Percentiles rank a stretch among this genome's conserved stretches.
These are phyloP conservation scores for Reinhardtius hippoglossoides DNA, from an alignment of 2,113 vertebrate species.

Conservation along the genomic window DNA sequence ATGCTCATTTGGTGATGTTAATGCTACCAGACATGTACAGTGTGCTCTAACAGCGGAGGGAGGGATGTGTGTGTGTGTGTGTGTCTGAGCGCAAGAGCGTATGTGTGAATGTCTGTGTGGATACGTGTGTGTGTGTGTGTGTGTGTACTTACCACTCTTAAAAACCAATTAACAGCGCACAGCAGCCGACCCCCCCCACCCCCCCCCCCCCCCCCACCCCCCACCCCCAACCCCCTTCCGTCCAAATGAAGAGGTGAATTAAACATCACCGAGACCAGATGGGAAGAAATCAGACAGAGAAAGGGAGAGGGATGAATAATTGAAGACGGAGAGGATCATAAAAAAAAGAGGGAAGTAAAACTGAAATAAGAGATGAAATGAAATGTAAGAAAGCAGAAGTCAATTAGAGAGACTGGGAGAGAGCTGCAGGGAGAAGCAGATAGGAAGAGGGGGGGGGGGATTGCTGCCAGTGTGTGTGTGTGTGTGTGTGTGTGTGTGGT, in stretches of 20 bases:
- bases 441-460: slow-evolving; percentile 47
- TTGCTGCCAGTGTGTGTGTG: slow-evolving; percentile 4
- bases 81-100: slow-evolving; percentile 18
- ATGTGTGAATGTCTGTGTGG: slow-evolving; percentile 25
- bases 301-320: slow-evolving; percentile 77
- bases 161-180: slow-evolving; percentile 76
- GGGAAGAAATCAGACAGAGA: slow-evolving; percentile 75
- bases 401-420: slow-evolving; percentile 67
- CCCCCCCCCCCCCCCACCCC: background rate
- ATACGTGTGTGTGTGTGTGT: slow-evolving; percentile 50
- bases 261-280: slow-evolving; percentile 79
- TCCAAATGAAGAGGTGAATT: slow-evolving; percentile 78
- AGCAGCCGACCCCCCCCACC: slow-evolving; percentile 32
- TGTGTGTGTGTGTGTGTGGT: slow-evolving; percentile 42
- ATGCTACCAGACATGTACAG: slow-evolving; percentile 74
- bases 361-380: slow-evolving; percentile 78
- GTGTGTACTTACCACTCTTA: slow-evolving; percentile 71
- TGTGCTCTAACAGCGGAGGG: slow-evolving; percentile 64
- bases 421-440: slow-evolving; percentile 22
- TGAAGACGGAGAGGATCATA: slow-evolving; percentile 69
- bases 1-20: slow-evolving; percentile 77
- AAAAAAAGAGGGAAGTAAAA: slow-evolving; percentile 74
- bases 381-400: slow-evolving; percentile 79
- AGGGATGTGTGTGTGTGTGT: slow-evolving; percentile 13
- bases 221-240: slow-evolving; percentile 16